Evolutionary conservation across 2,113 vertebrate species (phyloP), one percentile per base, ranked within the genome.

Genomic region (Eolophus roseicapilla): DNA sequence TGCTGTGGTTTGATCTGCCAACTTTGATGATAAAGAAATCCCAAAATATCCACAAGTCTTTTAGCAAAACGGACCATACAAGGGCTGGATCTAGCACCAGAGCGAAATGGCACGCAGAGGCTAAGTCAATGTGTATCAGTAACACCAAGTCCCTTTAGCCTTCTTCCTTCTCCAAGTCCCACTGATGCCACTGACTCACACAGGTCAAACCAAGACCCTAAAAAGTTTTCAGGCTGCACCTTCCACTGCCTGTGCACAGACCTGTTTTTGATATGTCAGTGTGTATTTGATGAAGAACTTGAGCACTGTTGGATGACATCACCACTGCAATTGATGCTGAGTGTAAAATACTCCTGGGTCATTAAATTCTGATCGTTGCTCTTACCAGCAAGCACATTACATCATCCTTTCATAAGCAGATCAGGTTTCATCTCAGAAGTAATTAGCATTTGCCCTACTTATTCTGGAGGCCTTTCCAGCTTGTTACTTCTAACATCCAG

Each of bases 191-290:
- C 59, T 46, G 62, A 21, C 15, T 15, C 37, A 17, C 1, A 29
- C 23, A 69, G 19, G 11, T 71, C 60, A 82, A 86, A 63, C 39
- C 41, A 75, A 69, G 11, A 25, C 11, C 62, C 49, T 28, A 17
- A 24, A 21, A 2, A 62, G 1, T 65, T 88, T 44, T 49, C 13
- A 46, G 46, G 3, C 33, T 76, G 18, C 0, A 0, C 6, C 21
- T 69, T 63, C 17, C 59, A 10, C 27, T 80, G 16, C 37, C n/a
- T 50, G 9, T 39, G 80, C 4, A 2, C 41, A 82, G 37, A 23
- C 4, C 28, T 69, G 4, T 17, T 63, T 85, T 50, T 46, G 11
- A 23, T 12, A 35, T 12, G 11, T 19, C 52, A 18, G 2, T 11
- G 23, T 70, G 19, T 53, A 25, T 74, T 80, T 70, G 62, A 16